phyloP scores from a whole-genome alignment of 2,888 invertebrate species.

The Drosophila neonasuta region DNA sequence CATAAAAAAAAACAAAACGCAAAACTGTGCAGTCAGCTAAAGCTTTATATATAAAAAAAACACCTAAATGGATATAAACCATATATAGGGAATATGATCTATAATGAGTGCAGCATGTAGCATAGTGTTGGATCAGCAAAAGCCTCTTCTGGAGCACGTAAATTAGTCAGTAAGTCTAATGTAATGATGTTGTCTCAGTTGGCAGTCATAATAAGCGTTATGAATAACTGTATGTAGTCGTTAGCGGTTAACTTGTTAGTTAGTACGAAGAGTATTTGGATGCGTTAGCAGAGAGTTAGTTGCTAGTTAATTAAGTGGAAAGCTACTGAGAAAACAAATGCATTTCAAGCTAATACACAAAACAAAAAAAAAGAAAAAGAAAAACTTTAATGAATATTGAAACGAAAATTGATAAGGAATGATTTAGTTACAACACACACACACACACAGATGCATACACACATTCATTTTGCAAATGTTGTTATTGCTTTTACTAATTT shows the following conservation, averaged over 20 bases:
- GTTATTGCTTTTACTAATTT: conserved; percentile 51
- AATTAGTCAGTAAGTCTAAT: conserved; percentile 71
- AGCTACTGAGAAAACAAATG: conserved; percentile 59
- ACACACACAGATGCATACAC: conserved; percentile 25
- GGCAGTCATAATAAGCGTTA: conserved; percentile 51
- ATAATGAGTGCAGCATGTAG: conserved; percentile 6
- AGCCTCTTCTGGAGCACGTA: conserved; percentile 46
- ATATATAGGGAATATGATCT: conserved; percentile 16
- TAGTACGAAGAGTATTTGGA: conserved; percentile 59
- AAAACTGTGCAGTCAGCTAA: conserved; percentile 55
- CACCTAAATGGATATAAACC: conserved; percentile 21
- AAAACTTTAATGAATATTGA: not conserved
- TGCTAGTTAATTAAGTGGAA: conserved; percentile 58
- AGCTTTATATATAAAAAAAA: conserved; percentile 61
- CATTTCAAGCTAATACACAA: conserved; percentile 58
- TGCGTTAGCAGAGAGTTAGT: conserved; percentile 37
- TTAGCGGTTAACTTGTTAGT: conserved; percentile 62
- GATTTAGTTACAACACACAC: not conserved
- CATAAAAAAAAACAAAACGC: conserved; percentile 7
- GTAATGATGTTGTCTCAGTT: conserved; percentile 44
- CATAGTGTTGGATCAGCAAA: conserved; percentile 15
- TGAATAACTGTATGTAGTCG: conserved; percentile 43
- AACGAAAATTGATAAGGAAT: conserved; percentile 1
- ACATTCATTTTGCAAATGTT: conserved; percentile 50
- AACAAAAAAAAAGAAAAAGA: not conserved